Evolutionary conservation across 2,797 vertebrate genomes (phyloP).

Genomic region (Channa striata): DNA sequence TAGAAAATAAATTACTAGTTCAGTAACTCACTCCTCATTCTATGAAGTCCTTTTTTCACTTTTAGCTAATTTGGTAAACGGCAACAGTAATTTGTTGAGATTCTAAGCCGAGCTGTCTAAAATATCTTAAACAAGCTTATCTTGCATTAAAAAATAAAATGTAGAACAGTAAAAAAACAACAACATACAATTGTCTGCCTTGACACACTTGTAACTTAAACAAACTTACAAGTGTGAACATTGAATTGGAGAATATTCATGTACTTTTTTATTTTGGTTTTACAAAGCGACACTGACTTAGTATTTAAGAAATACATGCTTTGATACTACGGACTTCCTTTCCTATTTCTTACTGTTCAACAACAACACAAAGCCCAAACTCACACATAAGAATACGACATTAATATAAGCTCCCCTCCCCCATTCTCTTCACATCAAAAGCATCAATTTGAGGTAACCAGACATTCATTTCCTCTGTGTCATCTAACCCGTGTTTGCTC

Average conservation of each 20-base stretch:
- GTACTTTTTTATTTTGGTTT: no score
- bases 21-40: background rate
- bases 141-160: constrained; percentile 6
- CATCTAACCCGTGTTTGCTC: constrained; percentile 36
- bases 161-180: background rate
- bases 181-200: background rate
- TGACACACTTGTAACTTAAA: constrained; percentile 1
- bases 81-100: background rate
- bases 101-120: background rate
- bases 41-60: background rate
- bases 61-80: constrained; percentile 13
- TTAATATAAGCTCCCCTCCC: background rate
- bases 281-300: no score
- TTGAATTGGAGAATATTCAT: background rate
- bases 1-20: background rate
- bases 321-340: background rate
- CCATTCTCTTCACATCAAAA: constrained; percentile 21
- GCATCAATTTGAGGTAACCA: constrained; percentile 27
- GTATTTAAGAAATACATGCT: background rate
- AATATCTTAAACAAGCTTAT: background rate
- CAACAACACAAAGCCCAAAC: background rate
- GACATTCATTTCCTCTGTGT: constrained; percentile 24
- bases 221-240: constrained; percentile 1
- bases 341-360: background rate
- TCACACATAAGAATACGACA: background rate